Base-by-base conservation (phyloP, 37 sponge, comb jelly and placozoan species). In the Lycopodina hypogea region DNA sequence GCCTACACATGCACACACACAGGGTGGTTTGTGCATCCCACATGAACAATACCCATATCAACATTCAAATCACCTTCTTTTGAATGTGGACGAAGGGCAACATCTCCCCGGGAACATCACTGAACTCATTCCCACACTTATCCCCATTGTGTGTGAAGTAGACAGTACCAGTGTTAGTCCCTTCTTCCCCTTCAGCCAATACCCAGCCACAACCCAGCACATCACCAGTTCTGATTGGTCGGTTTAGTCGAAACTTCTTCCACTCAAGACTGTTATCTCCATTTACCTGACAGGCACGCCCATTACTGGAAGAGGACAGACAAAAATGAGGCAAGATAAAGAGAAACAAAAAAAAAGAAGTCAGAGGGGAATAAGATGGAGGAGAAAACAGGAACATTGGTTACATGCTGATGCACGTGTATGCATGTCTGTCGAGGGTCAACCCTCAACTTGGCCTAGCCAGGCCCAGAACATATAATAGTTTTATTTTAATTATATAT, bases 141-240 rank as follows among this genome's bases (percentile, higher is more conserved):
- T 81, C 66, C 2, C 98, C 95, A 56, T 97, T 94, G 29, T 89
- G 76, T 23, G 98, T 97, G 86, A 97, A 92, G 83, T 91, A 97
- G 50, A 90, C 90, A 23, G 32, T 76, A 24, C 92, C 90, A 2
- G 34, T 68, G 0, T 71, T 48, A 9, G 78, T 78, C 37, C 69
- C 93, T 30, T 70, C 83, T 62, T 62, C 78, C 55, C 69, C 91
- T 23, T 84, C 83, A 39, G 75, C 79, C 53, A 51, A 76, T 26
- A 95, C 81, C 96, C 96, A 95, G 0, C 96, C 96, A 88, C 92
- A 88, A 34, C 96, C 96, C 0, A 95, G 56, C 21, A 92, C 81
- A 45, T 92, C 90, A 9, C 90, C 83, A 62, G 36, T 86, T 57
- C 77, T 81, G 52, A 92, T 71, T 2, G 85, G 86, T 29, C 33